Conservation (phyloP, 2,888 invertebrate species). For the Aphidius colemani region DNA sequence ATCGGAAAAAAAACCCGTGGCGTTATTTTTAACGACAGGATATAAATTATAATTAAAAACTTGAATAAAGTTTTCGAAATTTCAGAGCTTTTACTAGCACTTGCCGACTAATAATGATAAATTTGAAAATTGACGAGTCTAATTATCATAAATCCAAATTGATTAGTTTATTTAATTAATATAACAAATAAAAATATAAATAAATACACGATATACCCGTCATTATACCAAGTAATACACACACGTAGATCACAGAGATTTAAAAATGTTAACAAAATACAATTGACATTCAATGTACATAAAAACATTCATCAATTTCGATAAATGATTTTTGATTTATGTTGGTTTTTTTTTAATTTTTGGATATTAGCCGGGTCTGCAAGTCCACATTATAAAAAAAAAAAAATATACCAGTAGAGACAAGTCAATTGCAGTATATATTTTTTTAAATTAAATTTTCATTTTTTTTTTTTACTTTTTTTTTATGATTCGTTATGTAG, state of each 20-base stretch:
- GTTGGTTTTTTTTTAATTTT: constrained; percentile 5
- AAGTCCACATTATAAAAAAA: constrained; percentile 42
- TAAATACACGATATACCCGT: constrained; percentile 45
- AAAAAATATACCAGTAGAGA: constrained; percentile 21
- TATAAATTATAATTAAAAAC: too few relatives aligned
- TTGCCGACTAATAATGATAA: too few relatives aligned
- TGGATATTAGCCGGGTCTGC: constrained; percentile 44
- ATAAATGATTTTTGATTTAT: neutral
- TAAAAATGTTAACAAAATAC: constrained; percentile 40
- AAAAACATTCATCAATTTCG: constrained; percentile 49
- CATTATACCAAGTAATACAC: constrained; percentile 51
- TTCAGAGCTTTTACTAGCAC: too few relatives aligned
- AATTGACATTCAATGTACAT: constrained; percentile 57
- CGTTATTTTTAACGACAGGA: too few relatives aligned
- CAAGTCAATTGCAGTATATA: constrained; percentile 8
- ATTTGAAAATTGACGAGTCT: too few relatives aligned
- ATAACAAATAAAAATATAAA: constrained; percentile 27
- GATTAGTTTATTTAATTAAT: constrained; percentile 29
- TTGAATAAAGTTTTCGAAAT: too few relatives aligned
- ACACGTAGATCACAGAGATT: constrained; percentile 55
- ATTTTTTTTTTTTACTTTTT: too few relatives aligned
- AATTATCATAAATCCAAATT: too few relatives aligned
- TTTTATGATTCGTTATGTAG: constrained; percentile 38
- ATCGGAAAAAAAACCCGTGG: too few relatives aligned
- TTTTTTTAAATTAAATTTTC: constrained; percentile 36